phyloP scores from a whole-genome alignment of 2,113 vertebrate species.

The Clarias magur region DNA sequence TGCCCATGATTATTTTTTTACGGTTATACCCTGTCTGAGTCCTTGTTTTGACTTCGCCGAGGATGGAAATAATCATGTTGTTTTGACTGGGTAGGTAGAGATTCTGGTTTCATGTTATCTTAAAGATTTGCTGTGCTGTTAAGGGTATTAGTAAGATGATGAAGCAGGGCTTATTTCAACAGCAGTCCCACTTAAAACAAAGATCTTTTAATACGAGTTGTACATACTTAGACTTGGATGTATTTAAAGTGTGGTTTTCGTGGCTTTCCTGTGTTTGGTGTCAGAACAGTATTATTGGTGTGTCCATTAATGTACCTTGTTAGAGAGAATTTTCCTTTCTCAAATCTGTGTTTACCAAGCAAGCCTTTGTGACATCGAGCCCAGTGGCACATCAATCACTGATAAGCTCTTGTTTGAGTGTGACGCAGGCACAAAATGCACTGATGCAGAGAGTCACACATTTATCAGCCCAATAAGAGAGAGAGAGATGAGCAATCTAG shows the following conservation, averaged over 20 bases:
- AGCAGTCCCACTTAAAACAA: neutral
- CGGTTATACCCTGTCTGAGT: neutral
- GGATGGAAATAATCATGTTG: conserved; percentile 8
- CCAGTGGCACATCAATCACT: neutral
- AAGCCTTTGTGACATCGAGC: neutral
- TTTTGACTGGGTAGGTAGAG: conserved; percentile 30
- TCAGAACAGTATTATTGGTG: neutral
- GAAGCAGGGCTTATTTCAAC: neutral
- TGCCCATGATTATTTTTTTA: neutral
- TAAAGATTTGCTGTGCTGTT: conserved; percentile 3
- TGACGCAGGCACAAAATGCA: neutral
- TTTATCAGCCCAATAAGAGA: neutral
- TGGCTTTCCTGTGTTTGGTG: neutral
- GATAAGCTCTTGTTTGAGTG: neutral
- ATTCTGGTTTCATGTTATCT: conserved; percentile 7
- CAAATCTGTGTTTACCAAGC: conserved; percentile 13
- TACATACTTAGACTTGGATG: neutral
- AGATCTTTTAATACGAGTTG: neutral
- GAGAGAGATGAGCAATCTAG: neutral
- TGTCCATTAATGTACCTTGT: neutral
- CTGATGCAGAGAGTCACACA: neutral
- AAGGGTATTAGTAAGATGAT: neutral
- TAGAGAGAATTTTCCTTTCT: neutral
- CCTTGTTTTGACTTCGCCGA: conserved; percentile 22
- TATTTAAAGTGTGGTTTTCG: neutral